Percentiles rank a stretch among this genome's conserved stretches.
Evolutionary conservation across 1,140 invertebrate genomes (phyloP).

Genomic region (Rhyzopertha dominica): DNA sequence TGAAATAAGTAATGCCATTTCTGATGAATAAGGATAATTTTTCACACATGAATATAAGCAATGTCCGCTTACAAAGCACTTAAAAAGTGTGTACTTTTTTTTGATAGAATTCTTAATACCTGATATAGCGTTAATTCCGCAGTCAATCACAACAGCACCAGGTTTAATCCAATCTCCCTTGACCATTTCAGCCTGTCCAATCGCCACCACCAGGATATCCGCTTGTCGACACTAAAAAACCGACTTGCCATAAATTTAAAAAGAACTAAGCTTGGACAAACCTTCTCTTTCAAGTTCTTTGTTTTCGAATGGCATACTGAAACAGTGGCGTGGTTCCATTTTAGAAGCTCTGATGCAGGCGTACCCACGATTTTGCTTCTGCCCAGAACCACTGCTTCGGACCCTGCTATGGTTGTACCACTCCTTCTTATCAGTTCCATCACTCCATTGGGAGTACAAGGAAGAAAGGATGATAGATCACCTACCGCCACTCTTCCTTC

Average conservation of each 20-base stretch:
- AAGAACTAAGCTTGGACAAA: conserved; percentile 44
- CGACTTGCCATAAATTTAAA: conserved; percentile 60
- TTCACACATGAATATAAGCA: too few relatives aligned
- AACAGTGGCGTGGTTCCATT: conserved; percentile 96
- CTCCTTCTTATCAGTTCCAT: conserved; percentile 85
- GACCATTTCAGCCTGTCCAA: conserved; percentile 88
- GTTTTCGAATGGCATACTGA: conserved; percentile 96
- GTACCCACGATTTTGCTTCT: conserved; percentile 97
- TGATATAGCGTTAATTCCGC: conserved; percentile 93
- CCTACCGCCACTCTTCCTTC: conserved; percentile 84
- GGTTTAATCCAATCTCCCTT: conserved; percentile 96
- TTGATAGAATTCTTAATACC: too few relatives aligned
- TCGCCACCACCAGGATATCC: conserved; percentile 95
- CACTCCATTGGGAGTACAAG: conserved; percentile 91
- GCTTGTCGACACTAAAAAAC: conserved; percentile 62
- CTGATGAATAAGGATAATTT: too few relatives aligned
- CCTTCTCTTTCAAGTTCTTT: conserved; percentile 71
- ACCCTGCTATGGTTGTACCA: conserved; percentile 75
- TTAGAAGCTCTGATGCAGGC: conserved; percentile 87
- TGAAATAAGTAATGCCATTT: too few relatives aligned
- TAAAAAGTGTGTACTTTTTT: too few relatives aligned
- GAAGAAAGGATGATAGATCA: conserved; percentile 80
- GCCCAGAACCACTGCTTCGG: conserved; percentile 89
- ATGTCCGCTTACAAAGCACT: too few relatives aligned
- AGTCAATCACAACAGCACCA: conserved; percentile 98